These are phyloP conservation scores for Acrocephalus kingi DNA, from an alignment of 2,113 vertebrate species.

Conservation along the genomic window DNA sequence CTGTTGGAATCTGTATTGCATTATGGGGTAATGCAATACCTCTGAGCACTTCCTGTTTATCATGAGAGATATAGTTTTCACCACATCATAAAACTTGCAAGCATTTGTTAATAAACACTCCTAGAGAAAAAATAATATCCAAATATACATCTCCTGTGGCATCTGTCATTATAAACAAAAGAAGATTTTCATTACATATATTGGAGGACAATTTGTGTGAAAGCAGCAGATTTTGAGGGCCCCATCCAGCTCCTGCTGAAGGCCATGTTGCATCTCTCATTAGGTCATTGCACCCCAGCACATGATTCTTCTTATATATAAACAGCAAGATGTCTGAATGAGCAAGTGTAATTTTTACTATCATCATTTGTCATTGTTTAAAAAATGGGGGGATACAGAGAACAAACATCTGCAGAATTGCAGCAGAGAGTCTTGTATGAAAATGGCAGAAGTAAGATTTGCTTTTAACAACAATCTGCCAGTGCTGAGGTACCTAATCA, in stretches of 20 bases:
- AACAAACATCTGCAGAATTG: not conserved
- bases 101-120: slow-evolving; percentile 27
- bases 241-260: not conserved
- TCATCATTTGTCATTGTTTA: not conserved
- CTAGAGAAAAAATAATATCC: slow-evolving; percentile 11
- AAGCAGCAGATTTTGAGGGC: not conserved
- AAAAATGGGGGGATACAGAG: not conserved
- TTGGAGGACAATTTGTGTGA: not conserved
- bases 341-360: slow-evolving; percentile 2
- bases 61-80: not conserved
- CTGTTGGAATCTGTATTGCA: not conserved
- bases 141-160: slow-evolving; percentile 17
- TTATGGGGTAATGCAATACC: not conserved
- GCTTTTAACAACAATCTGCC: not conserved
- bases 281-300: not conserved
- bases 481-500: not conserved
- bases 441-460: not conserved
- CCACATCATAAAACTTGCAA: slow-evolving; percentile 32
- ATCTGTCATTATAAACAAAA: not conserved
- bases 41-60: slow-evolving; percentile 42
- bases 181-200: not conserved
- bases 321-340: not conserved
- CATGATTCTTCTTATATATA: not conserved
- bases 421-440: not conserved
- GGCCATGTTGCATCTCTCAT: not conserved